phyloP scores from a whole-genome alignment of 2,113 vertebrate genomes.

The Protobothrops flavoviridis region DNA sequence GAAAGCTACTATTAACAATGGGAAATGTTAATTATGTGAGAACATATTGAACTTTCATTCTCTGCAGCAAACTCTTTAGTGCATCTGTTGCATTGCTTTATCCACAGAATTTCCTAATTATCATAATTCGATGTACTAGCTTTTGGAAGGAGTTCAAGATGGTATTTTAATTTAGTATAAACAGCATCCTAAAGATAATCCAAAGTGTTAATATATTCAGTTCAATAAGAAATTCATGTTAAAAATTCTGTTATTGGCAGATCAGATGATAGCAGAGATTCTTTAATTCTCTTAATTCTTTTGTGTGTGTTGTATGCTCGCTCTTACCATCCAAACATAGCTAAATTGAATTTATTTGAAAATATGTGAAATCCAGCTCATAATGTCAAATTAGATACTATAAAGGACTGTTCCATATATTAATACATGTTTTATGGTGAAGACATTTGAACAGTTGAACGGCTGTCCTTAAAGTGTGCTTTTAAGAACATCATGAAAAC shows the following conservation, averaged over 20 bases:
- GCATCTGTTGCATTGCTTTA: slow-evolving; percentile 72
- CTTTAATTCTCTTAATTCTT: slow-evolving; percentile 45
- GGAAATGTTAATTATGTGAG: slow-evolving; percentile 81
- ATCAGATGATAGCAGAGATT: slow-evolving; percentile 40
- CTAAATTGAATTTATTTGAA: background rate
- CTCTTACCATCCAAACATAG: background rate
- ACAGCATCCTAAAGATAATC: slow-evolving; percentile 72
- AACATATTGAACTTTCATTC: slow-evolving; percentile 82
- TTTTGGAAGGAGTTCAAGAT: slow-evolving; percentile 75
- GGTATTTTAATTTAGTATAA: slow-evolving; percentile 77
- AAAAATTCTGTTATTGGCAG: slow-evolving; percentile 44
- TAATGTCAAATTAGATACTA: background rate
- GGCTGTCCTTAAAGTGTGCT: slow-evolving; percentile 20
- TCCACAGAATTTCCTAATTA: slow-evolving; percentile 79
- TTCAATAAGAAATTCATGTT: slow-evolving; percentile 52
- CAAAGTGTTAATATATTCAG: slow-evolving; percentile 61
- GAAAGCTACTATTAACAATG: slow-evolving; percentile 77
- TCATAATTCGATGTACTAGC: slow-evolving; percentile 75
- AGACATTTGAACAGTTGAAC: background rate
- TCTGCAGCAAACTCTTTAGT: slow-evolving; percentile 76
- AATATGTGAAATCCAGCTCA: background rate
- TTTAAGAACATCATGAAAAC: slow-evolving; percentile 7
- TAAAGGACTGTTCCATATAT: slow-evolving; percentile 18
- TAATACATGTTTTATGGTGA: slow-evolving; percentile 41
- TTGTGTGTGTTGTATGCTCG: slow-evolving; percentile 33